Percentiles rank a stretch among this genome's conserved stretches.
Evolutionary conservation across 1,140 invertebrate species (phyloP).

Genomic region (Drosophila suzukii): DNA sequence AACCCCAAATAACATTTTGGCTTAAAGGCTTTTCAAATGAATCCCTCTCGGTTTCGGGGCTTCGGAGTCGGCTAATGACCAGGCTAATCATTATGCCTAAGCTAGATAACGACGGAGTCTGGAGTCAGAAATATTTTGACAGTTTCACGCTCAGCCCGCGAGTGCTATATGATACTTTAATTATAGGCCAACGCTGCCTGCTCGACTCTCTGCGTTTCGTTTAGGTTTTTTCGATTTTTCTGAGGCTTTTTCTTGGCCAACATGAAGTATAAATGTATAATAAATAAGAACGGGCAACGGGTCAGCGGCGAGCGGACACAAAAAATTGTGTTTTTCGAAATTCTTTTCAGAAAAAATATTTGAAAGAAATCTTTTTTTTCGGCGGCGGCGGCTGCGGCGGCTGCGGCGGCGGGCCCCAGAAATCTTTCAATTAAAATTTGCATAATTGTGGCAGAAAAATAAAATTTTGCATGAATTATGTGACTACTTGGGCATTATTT

Average conservation of each 20-base stretch:
- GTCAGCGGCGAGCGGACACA: slow-evolving; percentile 26
- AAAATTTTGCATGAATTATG: slow-evolving; percentile 80
- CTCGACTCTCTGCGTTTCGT: slow-evolving; percentile 27
- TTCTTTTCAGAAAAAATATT: slow-evolving; percentile 58
- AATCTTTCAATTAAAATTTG: slow-evolving; percentile 83
- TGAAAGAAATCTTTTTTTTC: slow-evolving; percentile 42
- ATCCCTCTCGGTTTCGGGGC: slow-evolving; percentile 48
- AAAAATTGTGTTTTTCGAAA: slow-evolving; percentile 53
- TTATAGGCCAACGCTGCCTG: slow-evolving; percentile 62
- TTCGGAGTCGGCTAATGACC: slow-evolving; percentile 65
- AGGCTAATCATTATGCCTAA: slow-evolving; percentile 79
- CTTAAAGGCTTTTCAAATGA: slow-evolving; percentile 82
- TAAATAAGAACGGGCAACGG: slow-evolving; percentile 65
- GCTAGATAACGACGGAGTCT: slow-evolving; percentile 68
- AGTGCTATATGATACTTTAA: slow-evolving; percentile 83
- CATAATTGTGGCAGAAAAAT: slow-evolving; percentile 74
- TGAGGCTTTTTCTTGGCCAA: slow-evolving; percentile 26
- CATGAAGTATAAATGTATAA: slow-evolving; percentile 62
- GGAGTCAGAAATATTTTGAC: slow-evolving; percentile 76
- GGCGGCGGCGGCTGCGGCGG: slow-evolving; percentile 23
- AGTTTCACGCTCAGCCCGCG: slow-evolving; percentile 79
- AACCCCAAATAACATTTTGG: slow-evolving; percentile 69
- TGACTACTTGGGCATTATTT: slow-evolving; percentile 81
- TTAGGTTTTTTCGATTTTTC: slow-evolving; percentile 10
- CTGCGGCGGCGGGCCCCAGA: slow-evolving; percentile 31